These are phyloP conservation scores for Varanus komodoensis DNA, from an alignment of 2,113 vertebrate genomes.

Conservation along the genomic window DNA sequence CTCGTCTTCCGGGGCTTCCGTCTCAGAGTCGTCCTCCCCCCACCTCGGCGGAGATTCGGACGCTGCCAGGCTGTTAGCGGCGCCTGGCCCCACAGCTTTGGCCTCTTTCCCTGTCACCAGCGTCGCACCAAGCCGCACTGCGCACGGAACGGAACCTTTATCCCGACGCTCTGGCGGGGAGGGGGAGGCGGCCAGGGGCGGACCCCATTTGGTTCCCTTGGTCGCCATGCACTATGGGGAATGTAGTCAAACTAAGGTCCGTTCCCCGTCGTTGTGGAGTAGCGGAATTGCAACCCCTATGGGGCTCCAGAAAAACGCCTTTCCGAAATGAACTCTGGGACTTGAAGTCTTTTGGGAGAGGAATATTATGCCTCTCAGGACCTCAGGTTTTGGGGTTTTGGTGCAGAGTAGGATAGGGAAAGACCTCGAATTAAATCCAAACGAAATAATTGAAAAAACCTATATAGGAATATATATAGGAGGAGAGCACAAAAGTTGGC, in stretches of 20 bases:
- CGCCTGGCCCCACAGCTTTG: neutral
- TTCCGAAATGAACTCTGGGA: neutral
- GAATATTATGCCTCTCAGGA: neutral
- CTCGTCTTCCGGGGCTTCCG: slow-evolving; percentile 35
- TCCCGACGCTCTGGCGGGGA: slow-evolving; percentile 41
- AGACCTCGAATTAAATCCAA: neutral
- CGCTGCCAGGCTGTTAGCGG: slow-evolving; percentile 46
- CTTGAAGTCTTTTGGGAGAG: neutral
- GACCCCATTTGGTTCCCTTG: neutral
- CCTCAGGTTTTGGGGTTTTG: neutral
- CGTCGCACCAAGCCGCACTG: slow-evolving; percentile 49
- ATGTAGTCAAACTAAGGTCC: slow-evolving; percentile 55
- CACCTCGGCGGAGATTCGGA: slow-evolving; percentile 31
- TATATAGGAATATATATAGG: no score
- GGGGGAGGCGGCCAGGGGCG: slow-evolving; percentile 52
- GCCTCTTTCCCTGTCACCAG: slow-evolving; percentile 41
- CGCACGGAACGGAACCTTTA: slow-evolving; percentile 73
- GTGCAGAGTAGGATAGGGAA: neutral
- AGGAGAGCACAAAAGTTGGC: no score
- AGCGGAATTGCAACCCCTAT: neutral
- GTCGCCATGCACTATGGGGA: slow-evolving; percentile 59
- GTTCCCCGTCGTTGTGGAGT: neutral
- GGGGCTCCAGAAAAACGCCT: no score
- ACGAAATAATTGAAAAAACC: neutral
- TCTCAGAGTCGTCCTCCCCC: slow-evolving; percentile 32